A percentile compares a stretch with the other conserved stretches of the same genome.
phyloP scores from a whole-genome alignment of 2,888 invertebrate species.

The Synanthedon andrenaeformis region DNA sequence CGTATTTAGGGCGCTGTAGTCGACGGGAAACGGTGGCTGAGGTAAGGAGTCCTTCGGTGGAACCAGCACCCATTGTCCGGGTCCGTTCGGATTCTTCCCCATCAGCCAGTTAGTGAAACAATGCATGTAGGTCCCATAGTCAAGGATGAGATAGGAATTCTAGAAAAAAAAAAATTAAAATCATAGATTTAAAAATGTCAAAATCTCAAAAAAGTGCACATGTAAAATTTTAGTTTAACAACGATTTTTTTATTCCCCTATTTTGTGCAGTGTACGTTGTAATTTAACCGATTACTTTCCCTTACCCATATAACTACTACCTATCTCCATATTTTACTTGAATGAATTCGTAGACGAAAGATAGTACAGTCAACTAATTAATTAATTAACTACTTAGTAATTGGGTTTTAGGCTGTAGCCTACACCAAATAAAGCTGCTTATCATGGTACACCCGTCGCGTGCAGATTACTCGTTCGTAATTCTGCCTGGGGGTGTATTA shows the following conservation, averaged over 20 bases:
- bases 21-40: slow-evolving; percentile 76
- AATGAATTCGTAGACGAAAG: too few relatives aligned
- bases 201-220: too few relatives aligned
- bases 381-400: too few relatives aligned
- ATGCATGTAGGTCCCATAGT: slow-evolving; percentile 76
- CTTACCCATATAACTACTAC: too few relatives aligned
- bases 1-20: slow-evolving; percentile 80
- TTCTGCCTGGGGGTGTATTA: too few relatives aligned
- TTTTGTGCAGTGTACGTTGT: neutral
- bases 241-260: neutral
- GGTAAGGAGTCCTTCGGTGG: slow-evolving; percentile 67
- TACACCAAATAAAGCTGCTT: too few relatives aligned
- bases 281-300: too few relatives aligned
- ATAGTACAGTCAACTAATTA: too few relatives aligned
- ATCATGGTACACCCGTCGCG: too few relatives aligned
- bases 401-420: too few relatives aligned
- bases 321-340: too few relatives aligned
- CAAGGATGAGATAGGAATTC: slow-evolving; percentile 77
- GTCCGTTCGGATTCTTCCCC: slow-evolving; percentile 80
- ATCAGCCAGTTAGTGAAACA: slow-evolving; percentile 81
- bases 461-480: too few relatives aligned
- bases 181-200: neutral
- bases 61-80: slow-evolving; percentile 80
- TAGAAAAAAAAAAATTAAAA: slow-evolving; percentile 33
- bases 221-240: neutral